Conservation (phyloP, 2,113 vertebrate species). For the Alosa alosa region DNA sequence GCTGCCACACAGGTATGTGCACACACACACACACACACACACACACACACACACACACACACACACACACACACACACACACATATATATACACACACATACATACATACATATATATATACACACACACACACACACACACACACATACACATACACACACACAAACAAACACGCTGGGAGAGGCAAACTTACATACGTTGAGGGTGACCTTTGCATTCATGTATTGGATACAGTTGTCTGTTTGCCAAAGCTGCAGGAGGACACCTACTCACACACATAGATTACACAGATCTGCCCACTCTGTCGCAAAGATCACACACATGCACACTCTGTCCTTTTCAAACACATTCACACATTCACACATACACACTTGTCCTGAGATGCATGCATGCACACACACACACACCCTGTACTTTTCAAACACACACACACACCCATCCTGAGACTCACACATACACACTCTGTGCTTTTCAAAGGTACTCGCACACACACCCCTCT, state of each 20-base stretch:
- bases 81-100: slow-evolving; percentile 23
- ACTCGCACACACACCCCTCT: no score
- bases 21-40: slow-evolving; percentile 27
- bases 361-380: background rate
- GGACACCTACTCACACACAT: background rate
- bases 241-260: slow-evolving; percentile 18
- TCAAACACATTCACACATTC: no score
- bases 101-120: slow-evolving; percentile 28
- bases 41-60: slow-evolving; percentile 28
- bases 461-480: no score
- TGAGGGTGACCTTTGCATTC: background rate
- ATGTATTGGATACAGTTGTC: background rate
- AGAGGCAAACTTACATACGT: background rate
- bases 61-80: slow-evolving; percentile 41
- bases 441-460: background rate
- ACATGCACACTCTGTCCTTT: no score
- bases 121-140: slow-evolving; percentile 33
- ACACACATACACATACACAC: slow-evolving; percentile 22
- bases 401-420: background rate
- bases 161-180: slow-evolving; percentile 34
- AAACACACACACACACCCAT: background rate
- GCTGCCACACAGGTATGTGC: slow-evolving; percentile 27
- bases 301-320: background rate
- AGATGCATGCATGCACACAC: background rate
- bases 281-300: background rate